Evolutionary conservation across 2,113 vertebrate genomes (phyloP).

Genomic region (Pungitius pungitius): DNA sequence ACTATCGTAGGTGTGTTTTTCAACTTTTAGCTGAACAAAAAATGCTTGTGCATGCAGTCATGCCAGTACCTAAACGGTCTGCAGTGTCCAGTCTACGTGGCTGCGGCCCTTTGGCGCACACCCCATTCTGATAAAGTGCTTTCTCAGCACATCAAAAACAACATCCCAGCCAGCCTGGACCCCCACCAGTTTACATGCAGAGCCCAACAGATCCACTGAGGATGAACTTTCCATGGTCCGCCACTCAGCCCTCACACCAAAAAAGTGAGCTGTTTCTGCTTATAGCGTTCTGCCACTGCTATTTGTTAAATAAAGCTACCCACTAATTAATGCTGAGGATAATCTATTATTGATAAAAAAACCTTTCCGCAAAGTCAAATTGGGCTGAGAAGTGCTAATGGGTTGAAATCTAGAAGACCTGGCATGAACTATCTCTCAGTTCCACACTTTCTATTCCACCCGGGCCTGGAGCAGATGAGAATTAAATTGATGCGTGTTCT

Average conservation of each 20-base stretch:
- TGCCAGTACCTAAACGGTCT: neutral
- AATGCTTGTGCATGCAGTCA: neutral
- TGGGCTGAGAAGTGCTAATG: neutral
- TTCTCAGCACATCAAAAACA: neutral
- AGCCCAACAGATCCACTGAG: neutral
- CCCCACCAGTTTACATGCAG: neutral
- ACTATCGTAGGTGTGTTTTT: neutral
- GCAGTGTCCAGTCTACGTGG: neutral
- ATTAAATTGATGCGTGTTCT: neutral
- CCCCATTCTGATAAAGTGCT: neutral
- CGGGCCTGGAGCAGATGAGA: neutral
- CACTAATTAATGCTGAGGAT: constrained; percentile 1
- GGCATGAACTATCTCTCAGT: neutral
- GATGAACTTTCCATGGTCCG: neutral
- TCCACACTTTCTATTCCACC: neutral
- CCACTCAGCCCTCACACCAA: neutral
- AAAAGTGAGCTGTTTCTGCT: neutral
- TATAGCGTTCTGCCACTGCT: neutral
- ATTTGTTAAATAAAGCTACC: neutral
- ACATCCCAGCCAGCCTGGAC: neutral
- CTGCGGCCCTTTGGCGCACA: neutral
- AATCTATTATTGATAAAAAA: constrained; percentile 12
- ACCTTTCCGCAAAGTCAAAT: constrained; percentile 13
- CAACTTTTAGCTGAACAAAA: neutral
- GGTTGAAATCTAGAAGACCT: neutral